phyloP scores from a whole-genome alignment of 2,888 invertebrate species.

The Piscicola geometra region DNA sequence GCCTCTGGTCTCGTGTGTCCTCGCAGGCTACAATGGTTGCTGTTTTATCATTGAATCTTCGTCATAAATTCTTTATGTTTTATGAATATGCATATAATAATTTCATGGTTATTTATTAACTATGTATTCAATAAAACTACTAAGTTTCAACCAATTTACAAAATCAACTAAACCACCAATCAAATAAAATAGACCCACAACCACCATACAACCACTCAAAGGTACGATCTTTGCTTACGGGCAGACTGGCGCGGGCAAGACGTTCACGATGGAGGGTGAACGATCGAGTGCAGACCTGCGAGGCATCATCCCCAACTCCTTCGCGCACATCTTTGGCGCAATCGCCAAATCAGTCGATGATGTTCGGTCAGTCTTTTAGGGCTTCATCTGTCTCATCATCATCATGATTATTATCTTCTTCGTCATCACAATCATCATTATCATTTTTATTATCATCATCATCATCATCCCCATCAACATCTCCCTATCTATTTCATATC shows the following conservation, averaged over 20 bases:
- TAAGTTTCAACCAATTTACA: constrained; percentile 8
- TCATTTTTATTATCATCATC: too few species aligned
- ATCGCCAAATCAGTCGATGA: constrained; percentile 88
- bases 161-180: not conserved
- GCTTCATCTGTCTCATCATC: too few species aligned
- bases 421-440: too few species aligned
- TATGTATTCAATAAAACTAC: not conserved
- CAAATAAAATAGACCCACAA: not conserved
- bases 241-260: constrained; percentile 88
- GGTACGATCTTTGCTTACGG: constrained; percentile 65
- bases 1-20: constrained; percentile 91
- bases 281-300: constrained; percentile 78
- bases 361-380: constrained; percentile 74
- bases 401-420: too few species aligned
- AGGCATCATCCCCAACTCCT: constrained; percentile 97
- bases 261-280: constrained; percentile 94
- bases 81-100: not conserved
- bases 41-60: constrained; percentile 55
- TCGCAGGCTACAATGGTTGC: constrained; percentile 95
- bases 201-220: constrained; percentile 44
- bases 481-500: too few species aligned
- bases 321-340: constrained; percentile 95
- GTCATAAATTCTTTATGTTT: too few species aligned
- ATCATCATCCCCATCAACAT: too few species aligned
- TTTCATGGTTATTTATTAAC: not conserved